These are phyloP conservation scores for Sterna hirundo DNA, from an alignment of 2,113 vertebrate genomes.

Conservation along the genomic window DNA sequence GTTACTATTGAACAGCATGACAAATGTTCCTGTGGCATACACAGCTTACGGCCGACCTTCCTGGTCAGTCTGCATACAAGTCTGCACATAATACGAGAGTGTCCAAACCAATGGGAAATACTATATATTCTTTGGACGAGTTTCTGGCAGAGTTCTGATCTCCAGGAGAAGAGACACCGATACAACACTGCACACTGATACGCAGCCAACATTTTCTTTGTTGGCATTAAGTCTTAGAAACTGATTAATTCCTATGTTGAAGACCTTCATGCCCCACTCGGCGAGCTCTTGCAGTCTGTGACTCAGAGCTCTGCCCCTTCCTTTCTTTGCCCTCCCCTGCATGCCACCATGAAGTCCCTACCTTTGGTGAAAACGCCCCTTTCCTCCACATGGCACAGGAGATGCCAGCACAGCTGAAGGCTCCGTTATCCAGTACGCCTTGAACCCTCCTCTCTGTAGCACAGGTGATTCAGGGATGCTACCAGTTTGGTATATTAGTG, in stretches of 20 bases:
- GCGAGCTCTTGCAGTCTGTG: background rate
- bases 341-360: background rate
- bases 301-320: background rate
- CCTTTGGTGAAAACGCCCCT: background rate
- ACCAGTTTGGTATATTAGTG: background rate
- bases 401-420: background rate
- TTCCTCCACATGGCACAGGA: background rate
- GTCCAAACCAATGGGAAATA: background rate
- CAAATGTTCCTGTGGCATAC: background rate
- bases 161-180: background rate
- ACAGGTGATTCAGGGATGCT: background rate
- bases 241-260: background rate
- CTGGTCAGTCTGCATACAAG: background rate
- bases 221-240: background rate
- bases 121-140: background rate
- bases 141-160: background rate
- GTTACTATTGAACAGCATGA: background rate
- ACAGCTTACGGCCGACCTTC: background rate
- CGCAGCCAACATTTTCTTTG: background rate
- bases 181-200: background rate
- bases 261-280: background rate
- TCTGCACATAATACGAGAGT: fast-evolving
- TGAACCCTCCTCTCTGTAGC: background rate
- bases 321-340: background rate
- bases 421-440: fast-evolving